Evolutionary conservation across 2,888 invertebrate genomes (phyloP).

Genomic region (Magallana nippona): DNA sequence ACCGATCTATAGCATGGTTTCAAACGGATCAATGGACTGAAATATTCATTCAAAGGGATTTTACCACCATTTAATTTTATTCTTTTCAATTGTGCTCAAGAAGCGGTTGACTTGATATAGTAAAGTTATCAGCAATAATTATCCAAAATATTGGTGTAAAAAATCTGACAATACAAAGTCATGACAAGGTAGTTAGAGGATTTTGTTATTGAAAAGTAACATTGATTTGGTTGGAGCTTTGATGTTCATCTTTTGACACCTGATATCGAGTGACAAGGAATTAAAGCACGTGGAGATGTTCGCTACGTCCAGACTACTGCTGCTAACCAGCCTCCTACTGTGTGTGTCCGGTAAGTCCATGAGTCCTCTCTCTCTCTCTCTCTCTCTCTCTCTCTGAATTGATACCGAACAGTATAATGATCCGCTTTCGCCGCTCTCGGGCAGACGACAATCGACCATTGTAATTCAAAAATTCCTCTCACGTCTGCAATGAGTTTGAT

Average conservation of each 20-base stretch:
- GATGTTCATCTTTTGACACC: background rate
- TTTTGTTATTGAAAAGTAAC: background rate
- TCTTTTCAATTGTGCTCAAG: background rate
- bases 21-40: constrained; percentile 33
- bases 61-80: constrained; percentile 19
- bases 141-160: background rate
- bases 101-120: background rate
- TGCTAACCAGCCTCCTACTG: background rate
- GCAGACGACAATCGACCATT: constrained; percentile 14
- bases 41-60: constrained; percentile 13
- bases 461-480: background rate
- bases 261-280: background rate
- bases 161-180: background rate
- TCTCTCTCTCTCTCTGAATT: background rate
- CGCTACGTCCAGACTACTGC: background rate
- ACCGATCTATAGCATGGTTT: background rate
- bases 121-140: background rate
- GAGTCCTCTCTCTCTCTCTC: background rate
- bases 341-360: background rate
- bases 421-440: background rate
- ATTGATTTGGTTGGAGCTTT: background rate
- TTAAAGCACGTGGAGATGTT: constrained; percentile 27
- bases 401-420: background rate
- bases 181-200: background rate
- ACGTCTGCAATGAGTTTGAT: background rate